A percentile compares a stretch with the other conserved stretches of the same genome.
phyloP scores from a whole-genome alignment of 2,888 invertebrate species.

The Oxyteleia sp. region DNA sequence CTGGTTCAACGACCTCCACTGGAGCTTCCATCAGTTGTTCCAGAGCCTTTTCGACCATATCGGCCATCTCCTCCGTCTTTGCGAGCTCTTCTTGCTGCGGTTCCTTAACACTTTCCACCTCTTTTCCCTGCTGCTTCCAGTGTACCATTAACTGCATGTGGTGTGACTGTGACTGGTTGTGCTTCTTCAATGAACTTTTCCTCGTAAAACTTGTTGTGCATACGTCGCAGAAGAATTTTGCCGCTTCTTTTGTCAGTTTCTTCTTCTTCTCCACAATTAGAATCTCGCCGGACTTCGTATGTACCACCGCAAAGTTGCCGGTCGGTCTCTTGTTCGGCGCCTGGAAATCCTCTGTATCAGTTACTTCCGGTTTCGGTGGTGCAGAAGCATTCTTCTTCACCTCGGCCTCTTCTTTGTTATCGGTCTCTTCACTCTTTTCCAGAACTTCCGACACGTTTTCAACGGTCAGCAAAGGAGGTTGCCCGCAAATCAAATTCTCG shows the following conservation, averaged over 20 bases:
- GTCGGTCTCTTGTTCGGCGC: constrained; percentile 80
- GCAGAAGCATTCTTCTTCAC: constrained; percentile 25
- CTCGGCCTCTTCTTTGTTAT: neutral
- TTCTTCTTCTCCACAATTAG: constrained; percentile 85
- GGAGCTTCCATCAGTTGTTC: constrained; percentile 17
- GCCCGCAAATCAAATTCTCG: neutral
- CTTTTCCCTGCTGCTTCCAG: constrained; percentile 39
- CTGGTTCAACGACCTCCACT: neutral
- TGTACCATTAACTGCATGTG: constrained; percentile 79
- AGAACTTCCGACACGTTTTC: neutral
- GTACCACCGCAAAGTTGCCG: constrained; percentile 85
- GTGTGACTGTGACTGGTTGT: constrained; percentile 86
- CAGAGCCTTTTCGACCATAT: constrained; percentile 14
- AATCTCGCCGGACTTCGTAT: constrained; percentile 85
- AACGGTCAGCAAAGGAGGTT: neutral
- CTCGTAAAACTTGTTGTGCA: constrained; percentile 86
- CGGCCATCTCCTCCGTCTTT: constrained; percentile 1
- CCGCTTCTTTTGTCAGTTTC: constrained; percentile 85
- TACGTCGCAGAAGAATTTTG: constrained; percentile 85
- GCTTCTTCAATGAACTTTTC: constrained; percentile 85
- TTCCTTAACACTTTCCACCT: constrained; percentile 11
- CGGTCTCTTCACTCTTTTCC: neutral
- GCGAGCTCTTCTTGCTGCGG: neutral
- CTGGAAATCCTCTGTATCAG: constrained; percentile 75
- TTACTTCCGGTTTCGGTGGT: constrained; percentile 60